Base-by-base conservation (phyloP, 1,140 invertebrate genomes). In the Pararge aegeria region DNA sequence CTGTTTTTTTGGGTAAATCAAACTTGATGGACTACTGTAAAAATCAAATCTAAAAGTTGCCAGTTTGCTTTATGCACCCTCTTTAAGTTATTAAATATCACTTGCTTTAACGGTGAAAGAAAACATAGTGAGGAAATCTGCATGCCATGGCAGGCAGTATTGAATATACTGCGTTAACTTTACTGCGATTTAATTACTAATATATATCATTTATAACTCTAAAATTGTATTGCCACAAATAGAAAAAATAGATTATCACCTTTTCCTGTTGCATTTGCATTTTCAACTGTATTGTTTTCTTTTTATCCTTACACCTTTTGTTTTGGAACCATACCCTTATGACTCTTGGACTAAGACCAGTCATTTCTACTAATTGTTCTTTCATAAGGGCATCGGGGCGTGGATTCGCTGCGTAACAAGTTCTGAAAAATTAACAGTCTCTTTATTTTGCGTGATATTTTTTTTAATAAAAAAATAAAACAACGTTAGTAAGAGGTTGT, bases 301-400 rank as follows among this genome's bases (percentile, higher is more conserved):
- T 99, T 91, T 99, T 99, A 90, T 99, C 98, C 89, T 99, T 99
- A 91, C 98, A 99, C 24, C 98, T 91, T 87, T 99, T 99, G 91
- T 99, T 99, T 90, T 99, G 97, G 91, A 99, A 99, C 98, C 98
- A 99, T 13, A 99, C 98, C 75, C 98, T 93, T 74, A 99, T 99
- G 55, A 99, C 98, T 15, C 98, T 90, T 0, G 98, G 97, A 72
- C 96, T 98, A 1, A 99, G 93, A 0, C 96, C 94, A 0, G 98
- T 99, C 97, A 99, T 98, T 89, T 99, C 98, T 7, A 99, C 98
- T 54, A 99, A 92, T 83, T 99, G 98, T 84, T 99, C 98, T 91
- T 99, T 99, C 97, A 99, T 99, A 20, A 99, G 93, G 7, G 98
- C 98, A 90, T 99, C 98, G 7, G 98, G 98, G 44, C 98, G 91